Evolutionary conservation across 2,888 invertebrate species (phyloP).

Genomic region (Melinaea menophilus): DNA sequence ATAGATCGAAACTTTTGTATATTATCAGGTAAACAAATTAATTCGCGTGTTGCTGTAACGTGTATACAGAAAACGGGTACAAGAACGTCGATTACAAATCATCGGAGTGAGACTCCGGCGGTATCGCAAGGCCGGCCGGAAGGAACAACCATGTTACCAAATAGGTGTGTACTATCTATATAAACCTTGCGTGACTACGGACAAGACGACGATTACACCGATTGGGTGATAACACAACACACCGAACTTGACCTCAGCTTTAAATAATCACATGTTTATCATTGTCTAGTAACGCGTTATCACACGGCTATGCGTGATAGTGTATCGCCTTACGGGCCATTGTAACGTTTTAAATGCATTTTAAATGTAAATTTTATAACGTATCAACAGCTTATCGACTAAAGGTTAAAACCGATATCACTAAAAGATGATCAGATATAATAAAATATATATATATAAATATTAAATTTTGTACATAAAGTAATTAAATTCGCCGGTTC

Average conservation of each 20-base stretch:
- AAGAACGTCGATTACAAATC: slow-evolving; percentile 40
- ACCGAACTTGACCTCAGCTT: slow-evolving; percentile 30
- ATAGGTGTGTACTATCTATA: slow-evolving; percentile 46
- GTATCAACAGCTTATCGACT: no score
- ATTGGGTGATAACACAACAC: slow-evolving; percentile 26
- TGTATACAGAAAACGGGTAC: slow-evolving; percentile 32
- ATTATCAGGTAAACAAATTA: background rate
- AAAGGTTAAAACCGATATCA: no score
- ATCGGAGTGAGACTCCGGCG: slow-evolving; percentile 4
- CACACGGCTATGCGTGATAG: background rate
- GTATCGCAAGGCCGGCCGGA: slow-evolving; percentile 63
- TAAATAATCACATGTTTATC: slow-evolving; percentile 6
- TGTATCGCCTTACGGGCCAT: no score
- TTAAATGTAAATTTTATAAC: no score
- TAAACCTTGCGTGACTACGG: slow-evolving; percentile 13
- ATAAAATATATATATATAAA: background rate
- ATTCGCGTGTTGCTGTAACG: background rate
- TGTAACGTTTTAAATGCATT: no score
- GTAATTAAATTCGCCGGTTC: slow-evolving; percentile 1
- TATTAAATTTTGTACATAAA: background rate
- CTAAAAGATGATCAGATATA: background rate
- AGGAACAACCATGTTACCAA: slow-evolving; percentile 63
- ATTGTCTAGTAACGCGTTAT: background rate
- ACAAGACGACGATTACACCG: background rate
- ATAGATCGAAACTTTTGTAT: no score